Evolutionary conservation across 2,797 vertebrate species (phyloP).

Genomic region (Nyctalus aviator): DNA sequence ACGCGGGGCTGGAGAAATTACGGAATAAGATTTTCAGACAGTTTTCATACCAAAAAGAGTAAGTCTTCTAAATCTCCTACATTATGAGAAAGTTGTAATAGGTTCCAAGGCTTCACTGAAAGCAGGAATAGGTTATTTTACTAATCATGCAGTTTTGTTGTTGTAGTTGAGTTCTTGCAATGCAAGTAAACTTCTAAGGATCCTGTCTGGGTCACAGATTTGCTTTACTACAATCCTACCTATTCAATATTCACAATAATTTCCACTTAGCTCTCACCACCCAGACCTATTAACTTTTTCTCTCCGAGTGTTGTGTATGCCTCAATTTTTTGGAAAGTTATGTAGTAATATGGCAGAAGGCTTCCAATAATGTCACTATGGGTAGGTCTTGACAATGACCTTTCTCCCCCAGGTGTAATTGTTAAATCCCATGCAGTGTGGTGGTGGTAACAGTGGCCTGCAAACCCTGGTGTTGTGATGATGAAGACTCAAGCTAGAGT

Average conservation of each 20-base stretch:
- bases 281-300: not conserved
- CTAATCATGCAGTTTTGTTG: not conserved
- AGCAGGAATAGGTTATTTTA: not conserved
- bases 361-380: not conserved
- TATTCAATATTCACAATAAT: not conserved
- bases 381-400: not conserved
- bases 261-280: not conserved
- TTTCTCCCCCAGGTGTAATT: not conserved
- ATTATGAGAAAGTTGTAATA: not conserved
- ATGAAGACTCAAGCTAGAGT: not conserved
- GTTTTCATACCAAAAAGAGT: constrained; percentile 2
- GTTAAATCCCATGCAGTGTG: not conserved
- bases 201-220: not conserved
- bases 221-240: not conserved
- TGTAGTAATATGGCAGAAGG: not conserved
- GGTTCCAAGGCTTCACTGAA: not conserved
- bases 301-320: not conserved
- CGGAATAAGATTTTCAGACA: not conserved
- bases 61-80: not conserved
- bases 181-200: not conserved
- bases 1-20: not conserved
- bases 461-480: not conserved
- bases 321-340: constrained; percentile 33
- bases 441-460: not conserved
- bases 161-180: constrained; percentile 1